Conservation (phyloP, 1,140 invertebrate species). For the Cydia fagiglandana region DNA sequence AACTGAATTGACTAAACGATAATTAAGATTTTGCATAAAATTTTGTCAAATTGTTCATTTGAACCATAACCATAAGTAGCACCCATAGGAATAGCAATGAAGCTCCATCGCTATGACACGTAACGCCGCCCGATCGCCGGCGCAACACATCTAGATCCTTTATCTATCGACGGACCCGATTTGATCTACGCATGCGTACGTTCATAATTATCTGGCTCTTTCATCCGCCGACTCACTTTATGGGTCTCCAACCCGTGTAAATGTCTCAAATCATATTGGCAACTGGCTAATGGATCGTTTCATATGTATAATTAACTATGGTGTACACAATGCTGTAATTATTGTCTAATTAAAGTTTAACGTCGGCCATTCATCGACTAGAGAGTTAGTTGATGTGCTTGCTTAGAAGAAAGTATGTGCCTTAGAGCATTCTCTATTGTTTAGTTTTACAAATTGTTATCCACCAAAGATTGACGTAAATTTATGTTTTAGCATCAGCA, state of each 20-base stretch:
- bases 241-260: slow-evolving; percentile 65
- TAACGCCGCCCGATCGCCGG: slow-evolving; percentile 53
- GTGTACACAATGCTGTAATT: slow-evolving; percentile 47
- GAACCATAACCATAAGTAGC: background rate
- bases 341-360: slow-evolving; percentile 37
- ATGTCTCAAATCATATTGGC: slow-evolving; percentile 71
- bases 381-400: slow-evolving; percentile 13
- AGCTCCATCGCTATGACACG: slow-evolving; percentile 50
- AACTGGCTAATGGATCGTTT: slow-evolving; percentile 68
- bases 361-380: slow-evolving; percentile 37
- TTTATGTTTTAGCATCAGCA: background rate
- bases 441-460: background rate
- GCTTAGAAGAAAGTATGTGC: slow-evolving; percentile 3
- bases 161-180: slow-evolving; percentile 72
- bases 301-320: slow-evolving; percentile 44
- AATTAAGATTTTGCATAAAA: too few relatives aligned
- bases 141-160: slow-evolving; percentile 69
- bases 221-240: slow-evolving; percentile 73
- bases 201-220: slow-evolving; percentile 77
- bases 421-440: slow-evolving; percentile 5
- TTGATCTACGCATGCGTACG: slow-evolving; percentile 76
- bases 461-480: background rate
- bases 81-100: slow-evolving; percentile 39
- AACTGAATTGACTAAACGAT: too few relatives aligned
- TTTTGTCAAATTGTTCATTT: too few relatives aligned